Percentiles rank a stretch among this genome's conserved stretches.
Evolutionary conservation across 2,113 vertebrate species (phyloP).

Genomic region (Illadopsis cleaveri): DNA sequence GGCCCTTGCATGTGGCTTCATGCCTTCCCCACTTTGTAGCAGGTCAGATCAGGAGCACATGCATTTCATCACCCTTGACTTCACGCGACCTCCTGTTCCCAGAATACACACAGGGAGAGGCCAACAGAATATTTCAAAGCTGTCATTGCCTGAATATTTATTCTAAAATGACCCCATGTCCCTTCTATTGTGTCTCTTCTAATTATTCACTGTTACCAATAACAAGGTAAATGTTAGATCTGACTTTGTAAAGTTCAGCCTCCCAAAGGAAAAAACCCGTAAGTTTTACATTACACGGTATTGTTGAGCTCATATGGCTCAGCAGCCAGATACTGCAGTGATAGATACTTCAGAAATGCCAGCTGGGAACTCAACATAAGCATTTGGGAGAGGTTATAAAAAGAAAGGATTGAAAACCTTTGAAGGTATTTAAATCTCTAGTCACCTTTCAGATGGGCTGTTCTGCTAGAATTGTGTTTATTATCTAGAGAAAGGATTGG

Average conservation of each 20-base stretch:
- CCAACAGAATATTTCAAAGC: not conserved
- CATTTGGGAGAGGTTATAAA: not conserved
- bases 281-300: not conserved
- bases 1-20: not conserved
- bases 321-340: not conserved
- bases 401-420: not conserved
- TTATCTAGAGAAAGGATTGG: not conserved
- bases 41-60: not conserved
- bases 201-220: not conserved
- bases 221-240: constrained; percentile 1
- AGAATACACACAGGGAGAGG: not conserved
- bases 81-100: not conserved
- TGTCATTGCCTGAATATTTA: not conserved
- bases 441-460: constrained; percentile 25
- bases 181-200: not conserved
- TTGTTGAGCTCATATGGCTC: not conserved
- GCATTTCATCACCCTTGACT: constrained; percentile 16
- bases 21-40: not conserved
- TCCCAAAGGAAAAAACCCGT: not conserved
- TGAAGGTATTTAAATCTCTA: constrained; percentile 26
- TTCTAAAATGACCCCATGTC: not conserved
- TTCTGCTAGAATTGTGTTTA: constrained; percentile 32
- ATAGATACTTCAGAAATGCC: not conserved
- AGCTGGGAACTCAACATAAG: not conserved
- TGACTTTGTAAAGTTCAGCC: not conserved